A percentile compares a stretch with the other conserved stretches of the same genome.
Conservation (phyloP, 2,113 vertebrate species). For the Cryptotis parvus region DNA sequence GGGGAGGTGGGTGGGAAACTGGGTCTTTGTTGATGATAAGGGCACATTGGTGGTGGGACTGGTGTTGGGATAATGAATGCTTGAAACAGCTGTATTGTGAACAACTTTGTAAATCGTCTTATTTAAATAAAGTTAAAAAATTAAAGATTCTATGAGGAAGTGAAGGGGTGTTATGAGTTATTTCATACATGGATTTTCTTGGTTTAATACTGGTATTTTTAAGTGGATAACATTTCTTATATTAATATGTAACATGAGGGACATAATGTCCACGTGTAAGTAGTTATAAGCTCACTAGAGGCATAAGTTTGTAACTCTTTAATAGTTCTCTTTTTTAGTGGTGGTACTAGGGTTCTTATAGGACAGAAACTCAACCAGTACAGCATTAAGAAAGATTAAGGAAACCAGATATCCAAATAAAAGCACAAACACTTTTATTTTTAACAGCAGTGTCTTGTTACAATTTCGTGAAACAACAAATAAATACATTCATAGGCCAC, state of each 20-base stretch:
- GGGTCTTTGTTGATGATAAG: too few species aligned
- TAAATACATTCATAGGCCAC: conserved; percentile 95
- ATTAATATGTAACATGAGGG: not conserved
- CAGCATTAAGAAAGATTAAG: conserved; percentile 54
- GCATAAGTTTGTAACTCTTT: conserved; percentile 27
- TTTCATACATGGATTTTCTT: conserved; percentile 46
- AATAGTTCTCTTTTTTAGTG: conserved; percentile 7
- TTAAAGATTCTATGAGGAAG: not conserved
- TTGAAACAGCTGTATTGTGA: too few species aligned
- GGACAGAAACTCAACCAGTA: conserved; percentile 14
- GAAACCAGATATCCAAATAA: conserved; percentile 48
- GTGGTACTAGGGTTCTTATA: not conserved
- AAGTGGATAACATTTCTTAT: conserved; percentile 21
- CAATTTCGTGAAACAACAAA: conserved; percentile 90
- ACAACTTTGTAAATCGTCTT: too few species aligned
- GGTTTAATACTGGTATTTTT: conserved; percentile 32
- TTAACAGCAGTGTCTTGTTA: conserved; percentile 93
- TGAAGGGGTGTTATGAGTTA: not conserved
- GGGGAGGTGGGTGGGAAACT: too few species aligned
- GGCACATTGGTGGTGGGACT: too few species aligned
- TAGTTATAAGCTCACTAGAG: conserved; percentile 21
- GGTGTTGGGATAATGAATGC: too few species aligned
- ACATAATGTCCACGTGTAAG: conserved; percentile 1
- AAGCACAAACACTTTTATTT: conserved; percentile 87
- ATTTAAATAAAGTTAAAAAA: too few species aligned